phyloP scores from a whole-genome alignment of 1,140 invertebrate species.

The Caerostris darwini region DNA sequence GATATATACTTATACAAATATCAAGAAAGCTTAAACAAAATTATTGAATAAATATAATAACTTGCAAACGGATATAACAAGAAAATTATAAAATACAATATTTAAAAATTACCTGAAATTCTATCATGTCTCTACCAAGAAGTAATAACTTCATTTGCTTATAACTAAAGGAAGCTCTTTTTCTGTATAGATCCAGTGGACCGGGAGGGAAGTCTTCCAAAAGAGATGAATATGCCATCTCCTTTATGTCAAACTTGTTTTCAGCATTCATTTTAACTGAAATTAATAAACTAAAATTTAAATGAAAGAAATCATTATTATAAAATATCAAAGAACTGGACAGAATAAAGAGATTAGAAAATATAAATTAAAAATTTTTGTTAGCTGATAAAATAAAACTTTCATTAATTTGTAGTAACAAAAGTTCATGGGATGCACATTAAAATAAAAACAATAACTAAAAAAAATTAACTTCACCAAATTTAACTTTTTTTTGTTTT shows the following conservation, averaged over 20 bases:
- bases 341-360: background rate
- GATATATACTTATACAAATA: background rate
- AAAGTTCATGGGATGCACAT: too few species aligned
- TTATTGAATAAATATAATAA: background rate
- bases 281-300: background rate
- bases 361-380: too few species aligned
- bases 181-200: slow-evolving; percentile 88
- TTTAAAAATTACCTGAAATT: slow-evolving; percentile 86
- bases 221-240: slow-evolving; percentile 60
- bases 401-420: too few species aligned
- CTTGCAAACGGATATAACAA: too few species aligned
- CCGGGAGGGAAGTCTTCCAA: slow-evolving; percentile 86
- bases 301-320: background rate
- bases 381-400: too few species aligned
- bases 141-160: slow-evolving; percentile 88
- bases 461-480: too few species aligned
- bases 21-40: background rate
- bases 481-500: too few species aligned
- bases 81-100: background rate
- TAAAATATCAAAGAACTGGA: background rate
- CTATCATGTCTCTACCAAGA: slow-evolving; percentile 87
- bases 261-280: slow-evolving; percentile 69
- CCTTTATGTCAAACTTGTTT: slow-evolving; percentile 18
- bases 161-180: slow-evolving; percentile 89
- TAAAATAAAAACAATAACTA: too few species aligned